These are phyloP conservation scores for Pogonocichla stellata DNA, from an alignment of 2,113 vertebrate species.

Conservation along the genomic window DNA sequence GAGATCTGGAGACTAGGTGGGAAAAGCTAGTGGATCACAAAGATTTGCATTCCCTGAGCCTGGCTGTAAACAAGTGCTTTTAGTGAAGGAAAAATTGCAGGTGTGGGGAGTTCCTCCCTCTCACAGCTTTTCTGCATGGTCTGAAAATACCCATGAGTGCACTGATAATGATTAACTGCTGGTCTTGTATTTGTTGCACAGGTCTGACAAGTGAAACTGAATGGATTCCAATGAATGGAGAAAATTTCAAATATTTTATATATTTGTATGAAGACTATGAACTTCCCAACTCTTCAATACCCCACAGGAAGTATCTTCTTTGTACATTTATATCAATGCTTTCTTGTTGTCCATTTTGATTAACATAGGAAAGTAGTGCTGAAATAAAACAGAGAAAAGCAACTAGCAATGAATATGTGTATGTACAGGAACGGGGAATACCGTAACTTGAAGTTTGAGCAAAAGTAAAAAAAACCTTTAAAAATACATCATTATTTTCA, in stretches of 20 bases:
- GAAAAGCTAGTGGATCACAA: background rate
- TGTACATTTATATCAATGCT: constrained; percentile 65
- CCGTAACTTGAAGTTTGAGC: background rate
- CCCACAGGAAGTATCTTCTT: constrained; percentile 52
- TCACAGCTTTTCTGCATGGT: background rate
- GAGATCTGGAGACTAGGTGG: background rate
- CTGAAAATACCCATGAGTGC: background rate
- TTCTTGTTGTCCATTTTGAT: constrained; percentile 49
- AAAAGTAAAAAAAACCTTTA: constrained; percentile 29
- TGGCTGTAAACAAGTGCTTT: background rate
- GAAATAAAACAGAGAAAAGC: constrained; percentile 29
- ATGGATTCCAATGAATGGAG: constrained; percentile 46
- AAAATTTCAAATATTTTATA: constrained; percentile 67
- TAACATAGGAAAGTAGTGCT: constrained; percentile 20
- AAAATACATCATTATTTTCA: background rate
- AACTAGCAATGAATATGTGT: background rate
- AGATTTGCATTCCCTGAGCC: background rate
- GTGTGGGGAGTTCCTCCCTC: background rate
- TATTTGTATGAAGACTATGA: constrained; percentile 75
- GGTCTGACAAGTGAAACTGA: constrained; percentile 29
- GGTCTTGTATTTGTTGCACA: constrained; percentile 62
- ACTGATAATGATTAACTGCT: background rate
- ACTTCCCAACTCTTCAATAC: constrained; percentile 16
- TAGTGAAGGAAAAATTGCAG: background rate
- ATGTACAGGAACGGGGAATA: background rate